Evolutionary conservation across 2,888 invertebrate species (phyloP), one percentile per base, ranked within the genome.

Genomic region (Nomada hirtipes): DNA sequence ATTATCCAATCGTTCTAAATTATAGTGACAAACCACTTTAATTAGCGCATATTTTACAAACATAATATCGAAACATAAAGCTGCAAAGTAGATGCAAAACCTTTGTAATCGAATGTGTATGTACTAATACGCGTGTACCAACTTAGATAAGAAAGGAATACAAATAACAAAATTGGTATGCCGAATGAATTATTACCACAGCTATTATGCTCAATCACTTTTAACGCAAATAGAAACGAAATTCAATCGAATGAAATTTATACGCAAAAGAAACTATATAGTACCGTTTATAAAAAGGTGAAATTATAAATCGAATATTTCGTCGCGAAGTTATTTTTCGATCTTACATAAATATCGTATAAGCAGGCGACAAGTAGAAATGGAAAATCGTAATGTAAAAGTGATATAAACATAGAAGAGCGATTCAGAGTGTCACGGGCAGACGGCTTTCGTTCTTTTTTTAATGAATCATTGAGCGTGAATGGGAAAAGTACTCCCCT

Each of bases 381-480:
- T 23, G n/a, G n/a, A 23, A 50, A 57, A 60, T 53, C 26, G 4
- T 15, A 29, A 11, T 15, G 42, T 53, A 68, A 72, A 36, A 71
- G n/a, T 36, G 4, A 79, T 36, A 42, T 7, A 9, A 61, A 64
- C 47, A 53, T n/a, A 36, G 11, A 55, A 67, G 20, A 42, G 23
- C 20, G 26, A 44, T 55, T 36, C 44, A 4, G 13, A 57, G 50
- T 57, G 55, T 68, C 67, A 71, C 23, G 29, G 50, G 73, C 11
- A 65, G 57, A 82, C 60, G 68, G 63, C 70, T 84, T 47, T 15
- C 1, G 3, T 15, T 47, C 44, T 59, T 79, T 84, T 83, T 83
- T 79, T 64, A 87, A 84, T 91, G 90, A 90, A 89, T 91, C 90
- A 90, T 89, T 84, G 72, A 73, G 78, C 50, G 68, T 86, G 79